Evolutionary conservation across 2,113 vertebrate genomes (phyloP).

Genomic region (Perca flavescens): DNA sequence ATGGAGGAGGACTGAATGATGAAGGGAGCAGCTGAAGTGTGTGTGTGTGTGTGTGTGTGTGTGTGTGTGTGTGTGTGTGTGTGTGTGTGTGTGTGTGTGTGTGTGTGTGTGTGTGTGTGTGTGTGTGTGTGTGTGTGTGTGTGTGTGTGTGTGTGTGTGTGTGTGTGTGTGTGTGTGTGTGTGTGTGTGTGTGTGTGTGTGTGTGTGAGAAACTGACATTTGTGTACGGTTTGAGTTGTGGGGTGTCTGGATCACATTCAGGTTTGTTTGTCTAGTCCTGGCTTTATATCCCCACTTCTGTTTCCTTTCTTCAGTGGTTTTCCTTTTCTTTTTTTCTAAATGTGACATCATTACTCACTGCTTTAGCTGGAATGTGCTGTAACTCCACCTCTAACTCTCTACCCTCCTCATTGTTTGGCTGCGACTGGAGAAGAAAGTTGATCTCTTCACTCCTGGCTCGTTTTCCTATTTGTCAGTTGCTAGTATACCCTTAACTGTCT

Average conservation of each 20-base stretch:
- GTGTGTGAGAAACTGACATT: neutral
- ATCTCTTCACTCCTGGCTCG: conserved; percentile 40
- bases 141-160: conserved; percentile 6
- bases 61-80: no score
- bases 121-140: conserved; percentile 5
- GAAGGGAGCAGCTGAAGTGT: no score
- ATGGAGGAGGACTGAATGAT: no score
- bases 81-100: no score
- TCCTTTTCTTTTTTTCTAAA: conserved; percentile 34
- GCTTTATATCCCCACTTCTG: conserved; percentile 13
- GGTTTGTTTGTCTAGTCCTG: conserved; percentile 60
- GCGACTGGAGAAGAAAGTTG: conserved; percentile 64
- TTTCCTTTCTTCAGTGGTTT: conserved; percentile 57
- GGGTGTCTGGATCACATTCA: conserved; percentile 21
- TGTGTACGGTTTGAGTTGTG: neutral
- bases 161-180: neutral
- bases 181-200: neutral
- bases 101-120: neutral
- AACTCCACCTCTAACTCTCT: conserved; percentile 64
- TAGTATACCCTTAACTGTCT: conserved; percentile 5
- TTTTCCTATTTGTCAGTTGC: conserved; percentile 38
- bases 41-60: no score
- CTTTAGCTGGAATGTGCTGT: conserved; percentile 76
- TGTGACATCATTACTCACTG: conserved; percentile 78
- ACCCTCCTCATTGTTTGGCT: conserved; percentile 69